Evolutionary conservation across 1,140 invertebrate species (phyloP).

Genomic region (Tetraneura akinire): DNA sequence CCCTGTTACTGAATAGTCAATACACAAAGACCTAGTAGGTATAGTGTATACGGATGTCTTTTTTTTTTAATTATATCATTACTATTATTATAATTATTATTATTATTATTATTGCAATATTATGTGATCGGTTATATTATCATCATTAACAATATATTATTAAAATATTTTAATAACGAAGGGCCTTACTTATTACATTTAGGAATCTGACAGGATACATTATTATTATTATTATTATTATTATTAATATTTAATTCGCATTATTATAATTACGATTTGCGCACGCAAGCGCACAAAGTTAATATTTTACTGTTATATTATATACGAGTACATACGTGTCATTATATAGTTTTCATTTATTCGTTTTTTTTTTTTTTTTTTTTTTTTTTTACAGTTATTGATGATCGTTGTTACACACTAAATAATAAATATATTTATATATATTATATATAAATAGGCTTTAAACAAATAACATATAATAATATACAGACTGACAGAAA

Average conservation of each 20-base stretch:
- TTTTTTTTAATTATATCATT: conserved; percentile 22
- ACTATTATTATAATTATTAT: too few relatives aligned
- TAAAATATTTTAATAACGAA: conserved; percentile 30
- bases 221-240: too few relatives aligned
- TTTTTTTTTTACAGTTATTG: conserved; percentile 37
- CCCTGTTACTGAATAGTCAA: neutral
- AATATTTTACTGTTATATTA: too few relatives aligned
- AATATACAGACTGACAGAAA: conserved; percentile 50
- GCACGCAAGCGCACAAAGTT: neutral
- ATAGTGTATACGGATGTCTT: neutral
- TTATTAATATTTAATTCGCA: neutral
- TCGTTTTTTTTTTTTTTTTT: too few relatives aligned
- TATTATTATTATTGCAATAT: too few relatives aligned
- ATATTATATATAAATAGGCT: neutral
- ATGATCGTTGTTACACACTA: conserved; percentile 45
- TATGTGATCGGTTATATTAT: conserved; percentile 37
- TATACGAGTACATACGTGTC: too few relatives aligned
- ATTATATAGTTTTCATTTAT: too few relatives aligned
- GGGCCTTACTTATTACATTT: conserved; percentile 28
- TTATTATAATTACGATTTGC: conserved; percentile 31
- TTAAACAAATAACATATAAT: conserved; percentile 34
- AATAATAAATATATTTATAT: conserved; percentile 16
- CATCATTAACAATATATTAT: neutral
- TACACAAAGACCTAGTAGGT: neutral
- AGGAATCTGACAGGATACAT: conserved; percentile 33